Evolutionary conservation across 2,888 invertebrate genomes (phyloP), one percentile per base, ranked within the genome.

Genomic region (Antheraea yamamai): DNA sequence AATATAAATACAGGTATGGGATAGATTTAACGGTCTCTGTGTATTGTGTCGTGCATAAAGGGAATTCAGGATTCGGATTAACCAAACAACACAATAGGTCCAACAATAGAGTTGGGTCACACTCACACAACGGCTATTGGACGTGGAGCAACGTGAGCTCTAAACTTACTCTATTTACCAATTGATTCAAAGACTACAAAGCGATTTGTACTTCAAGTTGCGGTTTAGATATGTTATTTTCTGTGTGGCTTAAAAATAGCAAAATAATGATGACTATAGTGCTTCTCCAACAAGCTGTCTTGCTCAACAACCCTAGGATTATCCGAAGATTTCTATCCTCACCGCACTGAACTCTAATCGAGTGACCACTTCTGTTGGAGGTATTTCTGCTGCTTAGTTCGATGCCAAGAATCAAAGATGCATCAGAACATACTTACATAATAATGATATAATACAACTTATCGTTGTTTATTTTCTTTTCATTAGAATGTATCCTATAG

Each of bases 11-110:
- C 70, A 70, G 70, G 70, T 70, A 70, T 20, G 70, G n/a, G 70
- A 66, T 66, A 66, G 30, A 66, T 66, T 66, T 66, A 66, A 66
- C 64, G 64, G 64, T 66, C 39, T 70, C 39, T 4, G 39, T 70
- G 70, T 70, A 70, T 70, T 70, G 70, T 70, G 70, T 39, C 10
- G 70, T 39, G 70, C 70, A 70, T 70, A 70, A 70, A 70, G 70
- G 70, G 70, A 70, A 39, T 70, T 70, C 70, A 70, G 39, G 64
- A 66, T 39, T 39, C 70, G 70, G 70, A 70, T 70, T 70, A 70
- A 70, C 70, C 70, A 70, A 70, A 70, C 70, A 70, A 70, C 39
- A 70, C 70, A 70, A 70, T 70, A 2, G 70, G n/a, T 20, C 10
- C 39, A 39, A 70, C 70, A 70, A 70, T 70, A 20, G 70, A 39